These are phyloP conservation scores for Lydus trimaculatus DNA, from an alignment of 2,888 invertebrate species.

Conservation along the genomic window DNA sequence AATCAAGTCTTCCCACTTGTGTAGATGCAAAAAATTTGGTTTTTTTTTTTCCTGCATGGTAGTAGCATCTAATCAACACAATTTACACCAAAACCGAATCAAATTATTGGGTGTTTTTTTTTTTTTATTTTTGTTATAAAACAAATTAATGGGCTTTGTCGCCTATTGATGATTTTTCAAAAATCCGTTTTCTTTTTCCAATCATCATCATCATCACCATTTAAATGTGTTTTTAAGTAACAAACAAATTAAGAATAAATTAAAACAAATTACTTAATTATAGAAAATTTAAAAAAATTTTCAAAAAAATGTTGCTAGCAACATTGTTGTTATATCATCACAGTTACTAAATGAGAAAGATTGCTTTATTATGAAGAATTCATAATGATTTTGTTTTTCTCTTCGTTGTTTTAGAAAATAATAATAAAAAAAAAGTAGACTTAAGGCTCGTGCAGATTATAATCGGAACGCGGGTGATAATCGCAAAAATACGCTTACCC, in stretches of 20 bases:
- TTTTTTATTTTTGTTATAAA: too few species aligned
- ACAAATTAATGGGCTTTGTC: neutral
- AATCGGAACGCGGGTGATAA: too few species aligned
- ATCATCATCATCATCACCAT: neutral
- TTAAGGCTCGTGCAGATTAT: too few species aligned
- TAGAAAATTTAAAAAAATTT: neutral
- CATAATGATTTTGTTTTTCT: too few species aligned
- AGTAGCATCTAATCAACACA: neutral
- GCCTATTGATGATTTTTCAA: neutral
- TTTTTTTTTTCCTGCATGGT: neutral
- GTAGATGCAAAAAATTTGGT: neutral
- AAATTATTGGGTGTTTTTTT: neutral
- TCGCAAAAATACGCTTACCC: too few species aligned
- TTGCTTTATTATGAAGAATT: too few species aligned
- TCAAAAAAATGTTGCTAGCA: too few species aligned
- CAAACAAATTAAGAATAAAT: constrained; percentile 15
- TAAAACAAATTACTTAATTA: constrained; percentile 8
- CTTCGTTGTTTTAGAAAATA: too few species aligned
- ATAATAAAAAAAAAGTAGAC: too few species aligned
- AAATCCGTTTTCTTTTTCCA: neutral
- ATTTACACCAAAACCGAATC: neutral
- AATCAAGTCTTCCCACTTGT: constrained; percentile 11
- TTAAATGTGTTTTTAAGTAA: constrained; percentile 10
- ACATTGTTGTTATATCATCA: neutral
- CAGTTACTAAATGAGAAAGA: too few species aligned